Evolutionary conservation across 2,888 invertebrate species (phyloP).

Genomic region (Brenthis ino): DNA sequence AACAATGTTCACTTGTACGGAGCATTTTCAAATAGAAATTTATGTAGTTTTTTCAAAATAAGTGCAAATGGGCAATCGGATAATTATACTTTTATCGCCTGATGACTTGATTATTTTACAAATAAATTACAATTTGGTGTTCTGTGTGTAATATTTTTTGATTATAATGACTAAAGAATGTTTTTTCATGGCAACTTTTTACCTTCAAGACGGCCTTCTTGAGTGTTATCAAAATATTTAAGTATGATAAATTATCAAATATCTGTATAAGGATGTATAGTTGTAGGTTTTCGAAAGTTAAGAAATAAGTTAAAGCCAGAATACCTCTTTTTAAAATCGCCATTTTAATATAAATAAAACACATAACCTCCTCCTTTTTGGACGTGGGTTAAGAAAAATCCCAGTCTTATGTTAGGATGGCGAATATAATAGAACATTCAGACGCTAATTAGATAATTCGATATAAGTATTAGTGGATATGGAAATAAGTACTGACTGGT

Average conservation of each 20-base stretch:
- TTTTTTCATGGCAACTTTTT: no score
- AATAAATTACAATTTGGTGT: no score
- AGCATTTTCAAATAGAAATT: not conserved
- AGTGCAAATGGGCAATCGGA: no score
- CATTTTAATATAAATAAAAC: not conserved
- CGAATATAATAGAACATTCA: not conserved
- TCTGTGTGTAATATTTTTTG: no score
- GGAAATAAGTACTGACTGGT: not conserved
- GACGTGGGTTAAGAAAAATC: no score
- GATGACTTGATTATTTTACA: no score
- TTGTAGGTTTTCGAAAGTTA: constrained; percentile 9
- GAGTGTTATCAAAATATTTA: constrained; percentile 27
- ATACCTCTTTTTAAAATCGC: constrained; percentile 30
- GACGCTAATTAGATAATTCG: not conserved
- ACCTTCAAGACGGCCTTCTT: constrained; percentile 12
- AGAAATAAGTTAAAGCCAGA: constrained; percentile 15
- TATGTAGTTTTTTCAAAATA: not conserved
- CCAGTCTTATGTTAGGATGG: not conserved
- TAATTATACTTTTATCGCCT: no score
- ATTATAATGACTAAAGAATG: no score
- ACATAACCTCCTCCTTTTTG: no score
- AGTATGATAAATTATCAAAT: constrained; percentile 42
- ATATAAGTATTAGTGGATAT: constrained; percentile 1
- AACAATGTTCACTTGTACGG: not conserved
- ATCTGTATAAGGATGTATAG: constrained; percentile 9